A percentile compares a stretch with the other conserved stretches of the same genome.
Evolutionary conservation across 2,113 vertebrate species (phyloP).

Genomic region (Campylomormyrus numenius): DNA sequence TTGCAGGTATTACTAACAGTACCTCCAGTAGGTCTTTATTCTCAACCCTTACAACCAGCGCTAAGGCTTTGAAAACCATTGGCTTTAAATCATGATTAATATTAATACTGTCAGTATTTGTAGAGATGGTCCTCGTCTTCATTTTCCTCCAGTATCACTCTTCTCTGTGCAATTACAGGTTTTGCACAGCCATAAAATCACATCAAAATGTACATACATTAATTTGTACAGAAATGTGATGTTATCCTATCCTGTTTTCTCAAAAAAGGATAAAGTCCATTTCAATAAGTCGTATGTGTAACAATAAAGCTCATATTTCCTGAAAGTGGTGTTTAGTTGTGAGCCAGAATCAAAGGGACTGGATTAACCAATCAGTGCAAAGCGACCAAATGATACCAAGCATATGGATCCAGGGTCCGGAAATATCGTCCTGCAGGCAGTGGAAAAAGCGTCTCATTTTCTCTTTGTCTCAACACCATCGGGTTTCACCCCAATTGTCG

Average conservation of each 20-base stretch:
- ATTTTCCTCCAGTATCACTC: neutral
- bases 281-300: neutral
- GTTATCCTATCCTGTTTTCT: neutral
- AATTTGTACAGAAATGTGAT: neutral
- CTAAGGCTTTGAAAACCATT: constrained; percentile 6
- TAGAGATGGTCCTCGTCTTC: neutral
- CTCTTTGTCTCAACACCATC: neutral
- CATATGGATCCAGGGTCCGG: constrained; percentile 15
- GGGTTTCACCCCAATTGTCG: neutral
- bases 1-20: neutral
- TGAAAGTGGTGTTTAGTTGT: neutral
- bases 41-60: neutral
- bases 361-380: constrained; percentile 10
- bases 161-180: constrained; percentile 1
- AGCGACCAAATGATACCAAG: constrained; percentile 19
- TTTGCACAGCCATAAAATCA: constrained; percentile 7
- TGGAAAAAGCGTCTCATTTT: neutral
- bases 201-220: neutral
- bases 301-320: neutral
- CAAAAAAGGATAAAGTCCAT: neutral
- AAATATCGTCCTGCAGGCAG: constrained; percentile 7
- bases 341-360: neutral
- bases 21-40: neutral
- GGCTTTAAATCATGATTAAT: neutral
- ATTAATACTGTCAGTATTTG: constrained; percentile 2